Evolutionary conservation across 2,888 invertebrate genomes (phyloP), one percentile per base, ranked within the genome.

Genomic region (Macaria liturata): DNA sequence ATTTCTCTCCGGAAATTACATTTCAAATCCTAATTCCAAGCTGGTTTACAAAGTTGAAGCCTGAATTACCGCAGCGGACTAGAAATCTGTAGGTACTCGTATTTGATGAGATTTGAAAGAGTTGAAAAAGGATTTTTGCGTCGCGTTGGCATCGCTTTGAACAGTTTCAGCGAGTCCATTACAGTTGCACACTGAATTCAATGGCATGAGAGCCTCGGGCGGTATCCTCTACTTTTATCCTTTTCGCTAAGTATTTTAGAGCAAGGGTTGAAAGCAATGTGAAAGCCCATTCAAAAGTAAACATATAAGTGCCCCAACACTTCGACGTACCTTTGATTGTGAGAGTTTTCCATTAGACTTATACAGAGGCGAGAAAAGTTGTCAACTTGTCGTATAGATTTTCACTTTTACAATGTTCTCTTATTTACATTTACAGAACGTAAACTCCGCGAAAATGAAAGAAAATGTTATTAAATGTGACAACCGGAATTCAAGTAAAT

Each of bases 81-180:
- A 43, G 49, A 51, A 40, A 46, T 46, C 20, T 42, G n/a, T n/a
- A n/a, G n/a, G n/a, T 20, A 34, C 44, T 6, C 40, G 43, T 52
- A 8, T 56, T 47, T 51, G 9, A 57, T 44, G 51, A 20, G 20
- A 20, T 20, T 20, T 20, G 20, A 39, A 9, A 44, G 42, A 44
- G 45, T 30, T 49, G 45, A 48, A 46, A 56, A 47, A 47, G 57
- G 51, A 51, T 53, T 53, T 34, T 39, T 53, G 40, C 49, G 46
- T 40, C 7, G 56, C 40, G 45, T 34, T 42, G 43, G 9, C 37
- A 37, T 34, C 31, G 47, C 49, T 47, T 57, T 56, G 56, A 50
- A 43, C 50, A 32, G 46, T 58, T 49, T 42, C 34, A 54, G 45
- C 49, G 45, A 49, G 50, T 40, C 59, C 51, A 54, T 59, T 59